Evolutionary conservation across 1,140 invertebrate genomes (phyloP), one percentile per base, ranked within the genome.

Genomic region (Oedothorax gibbosus): DNA sequence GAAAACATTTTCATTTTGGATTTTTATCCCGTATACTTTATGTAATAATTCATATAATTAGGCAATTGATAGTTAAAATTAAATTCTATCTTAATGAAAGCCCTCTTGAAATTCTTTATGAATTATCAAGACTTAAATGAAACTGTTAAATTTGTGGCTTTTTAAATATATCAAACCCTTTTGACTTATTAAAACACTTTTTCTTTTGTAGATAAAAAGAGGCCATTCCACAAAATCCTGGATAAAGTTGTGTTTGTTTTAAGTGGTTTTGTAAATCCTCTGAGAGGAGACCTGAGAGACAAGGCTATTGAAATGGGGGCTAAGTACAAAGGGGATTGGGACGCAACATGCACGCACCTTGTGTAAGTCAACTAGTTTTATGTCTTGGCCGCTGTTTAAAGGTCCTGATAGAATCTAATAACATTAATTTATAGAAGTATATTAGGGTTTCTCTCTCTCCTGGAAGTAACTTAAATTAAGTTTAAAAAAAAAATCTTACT

Each of bases 201-300:
- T 57, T 72, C 65, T 35, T 1, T 73, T 66, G 71, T 66, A 73
- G 56, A 75, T 65, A 75, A 88, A 9, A 87, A 81, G 78, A 92
- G 91, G 88, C 92, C 92, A 2, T 94, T 93, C 86, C 89, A 90
- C 84, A 88, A 92, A 86, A 88, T 94, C 35, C 90, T 95, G 89
- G 91, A 92, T 65, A 92, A 91, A 64, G 95, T 96, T 49, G 91
- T 93, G 15, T 93, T 97, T 90, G 94, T 94, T 5, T 91, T 98
- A 75, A 97, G 95, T 91, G 96, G 96, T 0, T 97, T 95, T 91
- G 92, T 94, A 90, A 96, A 98, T 91, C 96, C 96, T 2, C 91
- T 92, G 86, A 91, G 96, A 65, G 91, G 90, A 3, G 90, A 92
- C 71, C 87, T 97, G 35, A 90, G 96, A 64, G 92, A 92, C 69